Percentiles rank a stretch among this genome's conserved stretches.
Conservation (phyloP, 2,113 vertebrate genomes). For the Cardinalis cardinalis region DNA sequence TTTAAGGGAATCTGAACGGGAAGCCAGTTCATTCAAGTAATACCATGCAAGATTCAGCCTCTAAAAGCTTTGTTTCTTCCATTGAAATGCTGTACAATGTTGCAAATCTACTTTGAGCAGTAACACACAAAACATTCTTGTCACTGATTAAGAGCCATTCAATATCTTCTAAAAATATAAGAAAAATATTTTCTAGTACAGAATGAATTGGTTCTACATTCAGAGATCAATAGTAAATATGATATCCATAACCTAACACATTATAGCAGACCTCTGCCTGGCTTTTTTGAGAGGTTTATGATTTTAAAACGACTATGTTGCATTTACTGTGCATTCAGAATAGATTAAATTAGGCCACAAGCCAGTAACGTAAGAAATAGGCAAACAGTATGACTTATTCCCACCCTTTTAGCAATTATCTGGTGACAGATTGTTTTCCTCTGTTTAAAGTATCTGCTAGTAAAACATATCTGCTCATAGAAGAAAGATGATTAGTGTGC, state of each 20-base stretch:
- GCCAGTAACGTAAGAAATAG: not conserved
- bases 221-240: conserved; percentile 22
- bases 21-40: not conserved
- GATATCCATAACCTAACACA: conserved; percentile 20
- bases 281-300: conserved; percentile 20
- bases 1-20: not conserved
- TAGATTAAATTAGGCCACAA: not conserved
- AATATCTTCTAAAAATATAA: conserved; percentile 54
- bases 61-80: not conserved
- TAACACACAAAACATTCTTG: not conserved
- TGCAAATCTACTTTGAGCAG: not conserved
- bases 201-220: conserved; percentile 8
- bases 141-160: conserved; percentile 34
- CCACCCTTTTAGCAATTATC: not conserved
- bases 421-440: not conserved
- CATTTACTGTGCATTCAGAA: not conserved
- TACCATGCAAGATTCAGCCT: not conserved
- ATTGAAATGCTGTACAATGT: not conserved
- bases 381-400: not conserved
- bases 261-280: not conserved
- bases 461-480: not conserved
- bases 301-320: not conserved
- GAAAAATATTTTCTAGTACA: not conserved
- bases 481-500: not conserved
- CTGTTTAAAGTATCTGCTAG: not conserved